Conservation (phyloP, 2,797 vertebrate genomes). For the Sorex maritimensis region DNA sequence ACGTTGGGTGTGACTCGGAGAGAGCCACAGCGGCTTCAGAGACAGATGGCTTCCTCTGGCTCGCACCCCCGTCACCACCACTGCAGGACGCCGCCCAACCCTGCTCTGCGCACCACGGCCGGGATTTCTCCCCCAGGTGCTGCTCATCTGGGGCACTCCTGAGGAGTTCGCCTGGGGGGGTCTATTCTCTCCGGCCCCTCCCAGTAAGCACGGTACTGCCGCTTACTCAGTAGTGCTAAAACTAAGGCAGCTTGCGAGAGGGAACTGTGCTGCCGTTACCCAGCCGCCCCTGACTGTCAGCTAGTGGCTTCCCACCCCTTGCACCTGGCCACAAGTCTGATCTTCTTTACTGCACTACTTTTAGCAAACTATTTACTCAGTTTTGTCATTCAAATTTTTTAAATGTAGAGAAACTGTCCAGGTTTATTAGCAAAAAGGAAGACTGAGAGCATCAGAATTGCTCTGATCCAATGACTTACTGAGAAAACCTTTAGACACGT, state of each 20-base stretch:
- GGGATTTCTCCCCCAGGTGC: too few species aligned
- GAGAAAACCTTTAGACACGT: conserved; percentile 87
- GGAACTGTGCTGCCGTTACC: not conserved
- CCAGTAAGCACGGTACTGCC: not conserved
- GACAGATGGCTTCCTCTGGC: too few species aligned
- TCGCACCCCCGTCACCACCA: too few species aligned
- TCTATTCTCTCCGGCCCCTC: not conserved
- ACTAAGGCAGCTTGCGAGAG: conserved; percentile 34
- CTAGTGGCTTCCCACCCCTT: conserved; percentile 65
- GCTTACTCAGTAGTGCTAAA: not conserved
- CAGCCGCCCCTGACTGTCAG: conserved; percentile 71
- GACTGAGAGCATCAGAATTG: conserved; percentile 87
- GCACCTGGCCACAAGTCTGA: conserved; percentile 75
- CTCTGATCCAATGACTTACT: conserved; percentile 83
- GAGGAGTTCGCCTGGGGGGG: not conserved
- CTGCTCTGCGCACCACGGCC: not conserved
- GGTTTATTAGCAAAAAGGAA: conserved; percentile 82
- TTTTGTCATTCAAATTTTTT: conserved; percentile 84
- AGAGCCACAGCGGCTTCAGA: too few species aligned
- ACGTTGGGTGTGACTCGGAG: not conserved
- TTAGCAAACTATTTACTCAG: conserved; percentile 83
- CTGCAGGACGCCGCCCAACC: too few species aligned
- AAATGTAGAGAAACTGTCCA: conserved; percentile 81
- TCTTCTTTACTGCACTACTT: conserved; percentile 75
- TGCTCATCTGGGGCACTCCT: not conserved